Percentiles rank a stretch among this genome's conserved stretches.
Conservation (phyloP, 2,888 invertebrate species). For the Glyphotaelius pellucidus region DNA sequence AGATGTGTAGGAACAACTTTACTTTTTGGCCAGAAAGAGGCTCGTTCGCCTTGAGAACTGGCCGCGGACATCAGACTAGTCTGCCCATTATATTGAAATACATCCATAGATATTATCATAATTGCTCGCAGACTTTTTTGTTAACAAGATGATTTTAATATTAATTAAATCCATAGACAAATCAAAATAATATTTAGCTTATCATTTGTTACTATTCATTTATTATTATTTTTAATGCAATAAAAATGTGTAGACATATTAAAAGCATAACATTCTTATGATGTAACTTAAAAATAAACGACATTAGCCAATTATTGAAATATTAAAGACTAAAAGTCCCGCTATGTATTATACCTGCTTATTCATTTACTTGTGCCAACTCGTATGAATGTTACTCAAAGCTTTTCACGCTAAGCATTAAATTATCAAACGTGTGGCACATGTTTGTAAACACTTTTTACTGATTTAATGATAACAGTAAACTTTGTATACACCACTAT, state of each 20-base stretch:
- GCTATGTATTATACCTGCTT: neutral
- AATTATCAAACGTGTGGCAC: neutral
- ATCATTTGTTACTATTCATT: neutral
- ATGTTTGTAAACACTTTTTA: no score
- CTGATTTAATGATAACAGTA: no score
- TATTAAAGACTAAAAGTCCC: neutral
- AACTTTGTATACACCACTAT: no score
- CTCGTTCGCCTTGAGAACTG: constrained; percentile 45
- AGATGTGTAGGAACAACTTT: neutral
- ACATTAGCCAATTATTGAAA: neutral
- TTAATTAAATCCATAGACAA: neutral
- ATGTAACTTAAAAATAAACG: neutral
- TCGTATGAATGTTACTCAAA: neutral
- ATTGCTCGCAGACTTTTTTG: neutral
- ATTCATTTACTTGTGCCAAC: neutral
- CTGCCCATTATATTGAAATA: constrained; percentile 17
- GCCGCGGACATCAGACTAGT: constrained; percentile 4
- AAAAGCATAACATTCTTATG: neutral
- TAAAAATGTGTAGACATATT: neutral
- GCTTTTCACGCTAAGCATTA: neutral
- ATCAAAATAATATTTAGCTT: neutral
- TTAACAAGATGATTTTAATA: neutral
- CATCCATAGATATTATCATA: neutral
- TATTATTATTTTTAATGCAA: neutral
- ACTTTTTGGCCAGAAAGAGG: constrained; percentile 47